These are phyloP conservation scores for Anoura caudifer DNA, from an alignment of 2,113 vertebrate genomes.

Conservation along the genomic window DNA sequence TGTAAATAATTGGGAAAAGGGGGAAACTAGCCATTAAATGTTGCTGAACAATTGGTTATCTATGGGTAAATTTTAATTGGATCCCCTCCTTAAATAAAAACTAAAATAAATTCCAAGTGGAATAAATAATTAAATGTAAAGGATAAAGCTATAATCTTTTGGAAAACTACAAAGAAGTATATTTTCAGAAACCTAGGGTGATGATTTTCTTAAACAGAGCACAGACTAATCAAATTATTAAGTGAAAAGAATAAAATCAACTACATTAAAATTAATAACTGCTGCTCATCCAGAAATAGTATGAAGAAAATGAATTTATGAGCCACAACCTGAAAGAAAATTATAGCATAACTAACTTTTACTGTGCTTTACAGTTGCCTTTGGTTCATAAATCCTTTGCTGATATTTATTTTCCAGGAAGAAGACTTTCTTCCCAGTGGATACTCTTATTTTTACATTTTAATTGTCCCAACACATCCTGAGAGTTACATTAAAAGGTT, in stretches of 20 bases:
- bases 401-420: neutral
- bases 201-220: neutral
- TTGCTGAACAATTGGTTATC: neutral
- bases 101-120: neutral
- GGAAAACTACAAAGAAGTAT: neutral
- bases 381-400: neutral
- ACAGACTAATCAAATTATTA: neutral
- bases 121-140: constrained; percentile 15
- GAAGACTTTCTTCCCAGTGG: neutral
- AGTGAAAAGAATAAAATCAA: neutral
- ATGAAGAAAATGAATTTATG: neutral
- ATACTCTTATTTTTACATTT: neutral
- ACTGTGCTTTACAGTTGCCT: neutral
- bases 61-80: neutral
- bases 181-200: neutral
- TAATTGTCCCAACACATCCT: neutral
- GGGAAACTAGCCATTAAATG: neutral
- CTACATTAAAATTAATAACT: neutral
- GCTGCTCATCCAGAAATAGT: neutral
- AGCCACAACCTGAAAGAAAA: neutral
- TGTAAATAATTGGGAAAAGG: neutral
- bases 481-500: neutral
- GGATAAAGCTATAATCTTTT: neutral
- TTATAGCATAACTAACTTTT: neutral
- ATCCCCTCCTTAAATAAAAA: neutral